Base-by-base conservation (phyloP, 1,140 invertebrate genomes). In the Drosophila asahinai region DNA sequence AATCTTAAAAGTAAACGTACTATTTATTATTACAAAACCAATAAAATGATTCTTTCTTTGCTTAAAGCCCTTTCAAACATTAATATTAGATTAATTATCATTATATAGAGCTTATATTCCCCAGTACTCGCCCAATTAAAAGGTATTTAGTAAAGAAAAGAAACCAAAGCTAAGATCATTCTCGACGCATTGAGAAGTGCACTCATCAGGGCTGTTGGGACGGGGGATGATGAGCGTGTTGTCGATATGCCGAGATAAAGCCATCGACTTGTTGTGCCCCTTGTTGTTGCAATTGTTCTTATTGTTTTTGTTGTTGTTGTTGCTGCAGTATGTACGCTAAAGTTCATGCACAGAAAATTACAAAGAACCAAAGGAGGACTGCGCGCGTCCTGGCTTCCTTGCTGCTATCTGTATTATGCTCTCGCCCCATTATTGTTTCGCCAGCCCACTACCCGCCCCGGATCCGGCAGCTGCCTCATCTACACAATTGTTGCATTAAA, bases 401-500 rank as follows among this genome's bases (percentile, higher is more conserved):
- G 48, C 59, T 43, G 54, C 54, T 68, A 57, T 62, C 65, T 72
- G 75, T 61, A 58, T 63, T 71, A 59, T 79, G 59, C 52, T 71
- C 51, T 79, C 77, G 66, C 52, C 64, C 57, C 58, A 45, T 51
- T 73, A 73, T 73, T 78, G 75, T 78, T 78, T 70, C 42, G 67
- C 60, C 59, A 42, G 68, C 58, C 19, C 45, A 63, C 33, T 54
- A 33, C 65, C 38, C 27, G 27, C 30, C 33, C 61, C 19, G 42
- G 48, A 74, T 58, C 77, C 60, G 47, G 64, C 81, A 78, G 60
- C 77, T 89, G 83, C 77, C 79, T 72, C 76, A 84, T 80, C 86
- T 74, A 81, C 77, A 84, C 81, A 87, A 87, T 87, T 84, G 81
- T 89, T 81, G 86, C 84, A 89, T 87, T 89, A 84, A 81, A 84